These are phyloP conservation scores for Psilopsiagon aurifrons DNA, from an alignment of 2,113 vertebrate genomes.

Conservation along the genomic window DNA sequence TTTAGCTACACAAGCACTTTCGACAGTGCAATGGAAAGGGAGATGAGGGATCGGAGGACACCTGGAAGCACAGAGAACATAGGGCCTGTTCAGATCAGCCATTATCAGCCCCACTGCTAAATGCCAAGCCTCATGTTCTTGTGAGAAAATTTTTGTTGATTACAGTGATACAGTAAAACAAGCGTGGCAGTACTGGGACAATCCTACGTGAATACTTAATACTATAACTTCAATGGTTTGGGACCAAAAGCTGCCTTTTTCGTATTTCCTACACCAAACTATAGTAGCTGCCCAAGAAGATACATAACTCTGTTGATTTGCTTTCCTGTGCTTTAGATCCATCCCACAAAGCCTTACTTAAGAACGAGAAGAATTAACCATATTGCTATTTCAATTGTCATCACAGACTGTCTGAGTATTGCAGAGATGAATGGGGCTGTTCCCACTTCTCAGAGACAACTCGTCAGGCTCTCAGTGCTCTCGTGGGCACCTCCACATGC, in stretches of 20 bases:
- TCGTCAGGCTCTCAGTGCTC: background rate
- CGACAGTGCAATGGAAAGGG: background rate
- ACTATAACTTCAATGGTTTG: background rate
- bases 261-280: background rate
- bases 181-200: background rate
- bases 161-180: background rate
- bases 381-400: background rate
- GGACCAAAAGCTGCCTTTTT: background rate
- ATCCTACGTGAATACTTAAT: background rate
- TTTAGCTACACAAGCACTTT: background rate
- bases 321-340: background rate
- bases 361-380: background rate
- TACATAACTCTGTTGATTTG: background rate
- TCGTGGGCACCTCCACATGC: rapidly evolving
- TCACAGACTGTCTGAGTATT: background rate
- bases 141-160: background rate
- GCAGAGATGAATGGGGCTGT: background rate
- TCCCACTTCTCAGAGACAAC: background rate
- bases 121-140: background rate
- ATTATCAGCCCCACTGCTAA: background rate
- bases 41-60: background rate
- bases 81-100: background rate
- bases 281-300: background rate
- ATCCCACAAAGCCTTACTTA: background rate
- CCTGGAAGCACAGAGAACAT: background rate